Base-by-base conservation (phyloP, 2,797 vertebrate genomes). In the Phrynocephalus forsythii region DNA sequence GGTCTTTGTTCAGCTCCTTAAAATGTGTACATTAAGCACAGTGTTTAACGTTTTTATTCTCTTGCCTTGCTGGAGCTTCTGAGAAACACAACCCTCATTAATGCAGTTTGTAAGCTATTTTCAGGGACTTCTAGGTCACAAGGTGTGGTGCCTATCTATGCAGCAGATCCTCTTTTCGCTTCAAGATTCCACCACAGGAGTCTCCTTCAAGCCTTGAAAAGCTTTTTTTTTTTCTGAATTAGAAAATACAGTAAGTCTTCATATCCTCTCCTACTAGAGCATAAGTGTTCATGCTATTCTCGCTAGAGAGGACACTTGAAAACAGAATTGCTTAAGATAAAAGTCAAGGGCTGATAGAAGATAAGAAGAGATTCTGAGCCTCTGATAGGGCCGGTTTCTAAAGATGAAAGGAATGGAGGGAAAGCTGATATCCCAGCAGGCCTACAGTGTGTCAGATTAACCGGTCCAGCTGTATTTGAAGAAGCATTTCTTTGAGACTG, bases 251-350 rank as follows among this genome's bases (percentile, higher is more conserved):
- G 18, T 63, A 79, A 89, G 24, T 24, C 52, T 38, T 68, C 79
- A 86, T 79, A 56, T 72, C 30, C n/a, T 83, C 72, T 83, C 86
- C 84, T 71, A 56, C 52, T 6, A 1, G 75, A 72, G 75, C 68
- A 83, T 83, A 79, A 86, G 75, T 11, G 75, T 50, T 66, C 67
- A 79, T 73, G 79, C 71, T 76, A 76, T 83, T 79, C 60, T 83
- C 76, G 3, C 84, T 73, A 56, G 67, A 89, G 75, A 52, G 75
- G 86, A 83, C 76, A 83, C 67, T 89, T 52, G 67, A 83, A 83
- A 89, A 83, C 71, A 84, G 77, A 88, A 80, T 67, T 73, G 85
- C 73, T 89, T 83, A 83, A 86, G 85, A 89, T 83, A 86, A 89
- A 89, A 83, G 85, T 89, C 75, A 86, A 89, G 88, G 76, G 68